Percentiles rank a stretch among this genome's conserved stretches.
Evolutionary conservation across 2,888 invertebrate species (phyloP).

Genomic region (Carabus problematicus): DNA sequence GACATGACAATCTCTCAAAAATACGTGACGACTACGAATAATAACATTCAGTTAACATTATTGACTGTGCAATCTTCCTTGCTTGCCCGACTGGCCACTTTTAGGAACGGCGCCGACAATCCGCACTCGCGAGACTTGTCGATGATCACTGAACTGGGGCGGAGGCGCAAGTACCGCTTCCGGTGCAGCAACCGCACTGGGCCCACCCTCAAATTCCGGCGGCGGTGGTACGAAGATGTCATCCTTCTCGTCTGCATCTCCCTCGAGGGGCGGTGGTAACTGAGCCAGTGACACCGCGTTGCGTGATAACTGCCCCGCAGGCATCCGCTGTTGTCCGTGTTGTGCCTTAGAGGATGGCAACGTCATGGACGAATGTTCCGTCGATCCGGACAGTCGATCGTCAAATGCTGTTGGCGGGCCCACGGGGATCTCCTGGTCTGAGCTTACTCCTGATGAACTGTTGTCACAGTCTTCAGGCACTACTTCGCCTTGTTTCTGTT

Average conservation of each 20-base stretch:
- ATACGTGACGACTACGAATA: constrained; percentile 1
- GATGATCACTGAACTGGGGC: constrained; percentile 86
- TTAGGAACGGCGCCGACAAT: constrained; percentile 87
- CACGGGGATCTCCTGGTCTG: constrained; percentile 78
- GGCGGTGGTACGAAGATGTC: constrained; percentile 69
- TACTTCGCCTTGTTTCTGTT: constrained; percentile 55
- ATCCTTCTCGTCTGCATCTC: constrained; percentile 72
- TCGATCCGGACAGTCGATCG: constrained; percentile 51
- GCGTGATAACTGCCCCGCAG: constrained; percentile 60
- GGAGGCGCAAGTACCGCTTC: constrained; percentile 82
- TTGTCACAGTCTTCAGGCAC: constrained; percentile 82
- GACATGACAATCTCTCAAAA: not conserved
- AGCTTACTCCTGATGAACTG: constrained; percentile 87
- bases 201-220: constrained; percentile 64
- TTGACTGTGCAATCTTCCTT: constrained; percentile 58
- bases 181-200: constrained; percentile 57
- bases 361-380: constrained; percentile 44
- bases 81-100: constrained; percentile 55
- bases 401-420: constrained; percentile 63
- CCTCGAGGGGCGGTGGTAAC: constrained; percentile 80
- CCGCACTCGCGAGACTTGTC: constrained; percentile 70
- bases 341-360: constrained; percentile 11
- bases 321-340: constrained; percentile 46
- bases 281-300: constrained; percentile 79
- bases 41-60: constrained; percentile 47